Conservation (phyloP, 1,140 invertebrate species). For the Nymphalis io region DNA sequence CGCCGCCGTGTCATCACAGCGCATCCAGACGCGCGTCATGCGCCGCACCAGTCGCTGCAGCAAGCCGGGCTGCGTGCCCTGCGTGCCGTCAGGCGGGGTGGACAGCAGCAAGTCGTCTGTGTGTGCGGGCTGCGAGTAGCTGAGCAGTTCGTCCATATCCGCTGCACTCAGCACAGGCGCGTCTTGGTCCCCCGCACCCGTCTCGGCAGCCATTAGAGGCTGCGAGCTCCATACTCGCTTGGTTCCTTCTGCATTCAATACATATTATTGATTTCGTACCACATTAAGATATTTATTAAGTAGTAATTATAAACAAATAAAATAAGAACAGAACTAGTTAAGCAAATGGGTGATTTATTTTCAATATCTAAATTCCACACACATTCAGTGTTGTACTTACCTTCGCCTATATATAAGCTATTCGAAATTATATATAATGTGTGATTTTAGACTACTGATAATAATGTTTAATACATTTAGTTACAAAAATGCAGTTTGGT, state of each 20-base stretch:
- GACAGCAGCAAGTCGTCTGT: constrained; percentile 91
- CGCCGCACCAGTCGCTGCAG: constrained; percentile 92
- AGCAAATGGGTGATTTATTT: no score
- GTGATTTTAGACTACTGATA: no score
- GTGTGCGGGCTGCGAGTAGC: constrained; percentile 93
- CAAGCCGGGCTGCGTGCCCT: constrained; percentile 73
- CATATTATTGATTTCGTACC: background rate
- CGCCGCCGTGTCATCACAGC: constrained; percentile 45
- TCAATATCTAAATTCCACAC: no score
- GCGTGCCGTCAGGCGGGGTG: constrained; percentile 45
- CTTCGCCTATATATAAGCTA: no score
- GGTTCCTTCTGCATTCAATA: constrained; percentile 24
- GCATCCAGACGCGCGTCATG: constrained; percentile 92
- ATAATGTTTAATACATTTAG: no score
- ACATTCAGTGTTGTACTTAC: no score
- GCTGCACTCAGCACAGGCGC: constrained; percentile 42
- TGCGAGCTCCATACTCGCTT: constrained; percentile 58
- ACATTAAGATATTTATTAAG: background rate
- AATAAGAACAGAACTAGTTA: no score
- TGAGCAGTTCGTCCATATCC: constrained; percentile 78
- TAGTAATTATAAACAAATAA: background rate
- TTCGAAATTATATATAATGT: no score
- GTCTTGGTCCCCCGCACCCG: constrained; percentile 45
- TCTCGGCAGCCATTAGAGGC: constrained; percentile 36
- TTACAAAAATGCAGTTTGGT: no score